Evolutionary conservation across 2,888 invertebrate species (phyloP).

Genomic region (Nowickia ferox): DNA sequence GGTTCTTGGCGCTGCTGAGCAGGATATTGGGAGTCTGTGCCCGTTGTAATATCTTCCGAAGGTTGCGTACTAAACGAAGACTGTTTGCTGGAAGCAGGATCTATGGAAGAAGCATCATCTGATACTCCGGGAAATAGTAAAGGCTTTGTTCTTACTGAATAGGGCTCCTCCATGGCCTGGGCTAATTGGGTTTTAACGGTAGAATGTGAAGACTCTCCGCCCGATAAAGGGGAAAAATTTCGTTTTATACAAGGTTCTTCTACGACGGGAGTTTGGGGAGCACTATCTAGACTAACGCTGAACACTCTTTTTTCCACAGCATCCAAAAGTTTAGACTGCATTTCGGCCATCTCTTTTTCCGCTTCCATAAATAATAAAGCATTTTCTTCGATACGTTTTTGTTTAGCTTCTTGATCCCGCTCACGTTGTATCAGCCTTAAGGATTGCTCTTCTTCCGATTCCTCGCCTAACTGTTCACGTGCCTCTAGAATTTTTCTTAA

Average conservation of each 20-base stretch:
- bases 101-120: conserved; percentile 81
- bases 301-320: conserved; percentile 66
- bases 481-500: conserved; percentile 62
- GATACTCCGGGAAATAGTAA: conserved; percentile 79
- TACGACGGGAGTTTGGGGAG: conserved; percentile 75
- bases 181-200: conserved; percentile 81
- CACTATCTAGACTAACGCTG: conserved; percentile 72
- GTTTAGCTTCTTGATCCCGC: conserved; percentile 74
- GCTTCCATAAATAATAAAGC: conserved; percentile 80
- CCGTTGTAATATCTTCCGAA: conserved; percentile 76
- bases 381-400: conserved; percentile 79
- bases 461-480: conserved; percentile 65
- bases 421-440: conserved; percentile 51
- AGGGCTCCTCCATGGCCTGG: conserved; percentile 77
- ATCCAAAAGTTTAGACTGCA: conserved; percentile 77
- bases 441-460: conserved; percentile 71
- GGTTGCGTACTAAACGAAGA: conserved; percentile 80
- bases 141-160: conserved; percentile 76
- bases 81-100: conserved; percentile 78
- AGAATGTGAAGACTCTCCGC: conserved; percentile 73
- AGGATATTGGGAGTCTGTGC: conserved; percentile 72
- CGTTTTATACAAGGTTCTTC: conserved; percentile 78
- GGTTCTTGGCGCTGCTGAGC: conserved; percentile 85
- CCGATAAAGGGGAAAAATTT: conserved; percentile 73
- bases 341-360: conserved; percentile 80